phyloP scores from a whole-genome alignment of 2,888 invertebrate species.

The Dasysyrphus tricinctus region DNA sequence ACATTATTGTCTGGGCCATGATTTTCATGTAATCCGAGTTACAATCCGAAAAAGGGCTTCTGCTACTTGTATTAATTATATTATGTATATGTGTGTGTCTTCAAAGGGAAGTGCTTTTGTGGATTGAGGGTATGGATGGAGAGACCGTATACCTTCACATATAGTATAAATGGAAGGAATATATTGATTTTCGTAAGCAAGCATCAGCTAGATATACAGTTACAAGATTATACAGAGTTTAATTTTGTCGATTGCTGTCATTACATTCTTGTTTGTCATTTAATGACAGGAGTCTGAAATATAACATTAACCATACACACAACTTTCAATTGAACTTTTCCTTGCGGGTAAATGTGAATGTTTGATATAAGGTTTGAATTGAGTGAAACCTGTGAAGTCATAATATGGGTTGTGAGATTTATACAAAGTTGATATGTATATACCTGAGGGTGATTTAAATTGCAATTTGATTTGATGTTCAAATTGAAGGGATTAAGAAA shows the following conservation, averaged over 20 bases:
- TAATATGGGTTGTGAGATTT: constrained; percentile 2
- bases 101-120: neutral
- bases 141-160: neutral
- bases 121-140: neutral
- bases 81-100: neutral
- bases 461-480: constrained; percentile 6
- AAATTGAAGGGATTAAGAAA: neutral
- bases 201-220: neutral
- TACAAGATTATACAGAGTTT: constrained; percentile 49
- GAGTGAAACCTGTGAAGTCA: constrained; percentile 40
- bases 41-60: constrained; percentile 47
- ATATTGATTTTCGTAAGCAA: neutral
- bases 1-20: constrained; percentile 44
- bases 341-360: neutral
- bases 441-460: constrained; percentile 10
- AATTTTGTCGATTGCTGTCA: constrained; percentile 55
- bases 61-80: neutral
- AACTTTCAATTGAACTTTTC: neutral
- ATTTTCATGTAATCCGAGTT: constrained; percentile 61
- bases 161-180: neutral
- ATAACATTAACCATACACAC: constrained; percentile 10
- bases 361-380: neutral
- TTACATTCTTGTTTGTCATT: constrained; percentile 49
- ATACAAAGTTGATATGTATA: neutral
- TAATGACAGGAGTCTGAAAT: constrained; percentile 37